Conservation (phyloP, 2,113 vertebrate species). For the Manacus vitellinus region DNA sequence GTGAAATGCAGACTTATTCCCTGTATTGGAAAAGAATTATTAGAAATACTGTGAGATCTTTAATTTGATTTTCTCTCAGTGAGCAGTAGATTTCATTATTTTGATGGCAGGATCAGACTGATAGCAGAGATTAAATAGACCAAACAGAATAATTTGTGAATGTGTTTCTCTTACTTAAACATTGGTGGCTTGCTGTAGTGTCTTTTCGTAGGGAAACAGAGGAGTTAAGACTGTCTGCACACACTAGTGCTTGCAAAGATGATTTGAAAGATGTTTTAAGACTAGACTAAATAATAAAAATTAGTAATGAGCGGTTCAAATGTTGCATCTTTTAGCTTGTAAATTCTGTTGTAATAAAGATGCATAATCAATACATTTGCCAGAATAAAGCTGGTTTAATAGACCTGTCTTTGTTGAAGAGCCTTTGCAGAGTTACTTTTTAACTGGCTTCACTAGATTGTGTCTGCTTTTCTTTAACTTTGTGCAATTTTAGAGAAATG, state of each 20-base stretch:
- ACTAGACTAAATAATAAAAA: background rate
- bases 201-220: background rate
- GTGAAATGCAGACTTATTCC: background rate
- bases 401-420: background rate
- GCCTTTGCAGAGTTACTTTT: background rate
- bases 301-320: background rate
- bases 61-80: background rate
- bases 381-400: background rate
- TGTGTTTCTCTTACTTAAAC: background rate
- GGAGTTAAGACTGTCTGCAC: background rate
- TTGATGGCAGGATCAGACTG: background rate
- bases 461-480: background rate
- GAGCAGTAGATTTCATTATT: background rate
- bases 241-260: background rate
- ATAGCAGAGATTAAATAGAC: background rate
- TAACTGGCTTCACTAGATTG: background rate
- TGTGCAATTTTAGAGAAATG: background rate
- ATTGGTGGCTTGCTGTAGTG: background rate
- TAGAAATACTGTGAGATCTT: background rate
- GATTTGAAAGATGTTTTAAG: background rate
- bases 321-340: background rate
- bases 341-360: background rate
- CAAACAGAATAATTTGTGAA: background rate
- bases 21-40: background rate
- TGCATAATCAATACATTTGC: background rate